Base-by-base conservation (phyloP, 2,888 invertebrate species). In the Diarsia rubi region DNA sequence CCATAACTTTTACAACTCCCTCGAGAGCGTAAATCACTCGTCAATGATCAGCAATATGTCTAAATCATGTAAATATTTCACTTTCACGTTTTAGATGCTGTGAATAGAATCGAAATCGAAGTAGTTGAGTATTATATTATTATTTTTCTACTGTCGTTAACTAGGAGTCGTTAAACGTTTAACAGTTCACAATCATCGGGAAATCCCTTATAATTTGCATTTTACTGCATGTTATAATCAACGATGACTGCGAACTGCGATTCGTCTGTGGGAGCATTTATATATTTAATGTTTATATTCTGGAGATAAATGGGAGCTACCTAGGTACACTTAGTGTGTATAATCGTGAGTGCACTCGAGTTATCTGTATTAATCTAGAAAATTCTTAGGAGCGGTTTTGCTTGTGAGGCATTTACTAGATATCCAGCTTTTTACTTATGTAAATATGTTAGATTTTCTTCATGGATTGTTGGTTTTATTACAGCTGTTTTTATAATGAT, bases 351-450 rank as follows among this genome's bases (percentile, higher is more conserved):
- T 60, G 84, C 37, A 68, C 44, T 42, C 37, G 24, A 62, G 42
- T 78, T 81, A 84, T 84, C 84, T 81, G 27, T 59, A 69, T 62
- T 75, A 81, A 81, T 83, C 84, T 81, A 70, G 69, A 81, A 83
- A 73, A 78, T 73, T 73, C 81, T 70, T 62, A 8, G 31, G 65
- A 65, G 69, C 74, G 83, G 84, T 78, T 77, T n/a, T 70, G 62
- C 80, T 81, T 71, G 60, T 74, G 68, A 19, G 6, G 42, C 73
- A 60, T 62, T 69, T 60, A 67, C 57, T 76, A 69, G 65, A 78
- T 71, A 49, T 72, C 31, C 57, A 49, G 71, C 37, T 63, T 82
- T 76, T 57, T 70, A 65, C n/a, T 60, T 75, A 75, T 52, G 83
- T 69, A 68, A 69, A 62, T 70, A 69, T 60, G 27, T 66, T 60